These are phyloP conservation scores for Ypsolopha sequella DNA, from an alignment of 2,888 invertebrate genomes.

Conservation along the genomic window DNA sequence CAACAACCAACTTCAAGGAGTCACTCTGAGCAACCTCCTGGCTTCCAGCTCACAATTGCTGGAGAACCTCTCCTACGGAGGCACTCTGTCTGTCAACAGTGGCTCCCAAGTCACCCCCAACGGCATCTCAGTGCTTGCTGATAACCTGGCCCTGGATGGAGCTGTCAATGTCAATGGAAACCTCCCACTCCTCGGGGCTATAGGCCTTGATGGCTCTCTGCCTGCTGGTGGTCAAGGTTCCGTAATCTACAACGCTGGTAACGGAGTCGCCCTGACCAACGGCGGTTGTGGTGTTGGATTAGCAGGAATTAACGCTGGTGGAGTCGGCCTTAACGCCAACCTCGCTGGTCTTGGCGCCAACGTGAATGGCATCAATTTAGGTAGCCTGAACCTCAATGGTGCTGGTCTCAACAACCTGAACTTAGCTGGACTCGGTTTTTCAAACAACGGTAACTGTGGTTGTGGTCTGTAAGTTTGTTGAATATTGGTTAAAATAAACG, in stretches of 20 bases:
- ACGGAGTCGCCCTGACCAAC: background rate
- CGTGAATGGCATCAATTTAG: background rate
- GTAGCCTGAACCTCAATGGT: background rate
- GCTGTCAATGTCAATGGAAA: background rate
- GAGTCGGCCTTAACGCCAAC: too few species aligned
- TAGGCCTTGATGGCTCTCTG: background rate
- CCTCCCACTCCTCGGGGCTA: background rate
- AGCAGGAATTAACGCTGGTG: background rate
- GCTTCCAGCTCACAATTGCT: background rate
- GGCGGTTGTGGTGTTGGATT: background rate
- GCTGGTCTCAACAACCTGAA: background rate
- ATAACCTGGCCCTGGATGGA: background rate
- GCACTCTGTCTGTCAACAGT: background rate
- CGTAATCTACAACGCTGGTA: background rate
- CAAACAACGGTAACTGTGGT: background rate
- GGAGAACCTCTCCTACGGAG: background rate
- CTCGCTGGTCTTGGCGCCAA: background rate
- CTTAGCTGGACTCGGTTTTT: background rate
- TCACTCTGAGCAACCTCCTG: background rate
- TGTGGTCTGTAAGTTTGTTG: background rate
- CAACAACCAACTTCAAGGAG: too few species aligned
- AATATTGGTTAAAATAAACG: background rate
- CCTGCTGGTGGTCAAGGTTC: background rate
- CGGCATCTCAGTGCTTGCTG: background rate
- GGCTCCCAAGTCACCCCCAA: background rate